Evolutionary conservation across 2,113 vertebrate genomes (phyloP), one percentile per base, ranked within the genome.

Genomic region (Gulo gulo): DNA sequence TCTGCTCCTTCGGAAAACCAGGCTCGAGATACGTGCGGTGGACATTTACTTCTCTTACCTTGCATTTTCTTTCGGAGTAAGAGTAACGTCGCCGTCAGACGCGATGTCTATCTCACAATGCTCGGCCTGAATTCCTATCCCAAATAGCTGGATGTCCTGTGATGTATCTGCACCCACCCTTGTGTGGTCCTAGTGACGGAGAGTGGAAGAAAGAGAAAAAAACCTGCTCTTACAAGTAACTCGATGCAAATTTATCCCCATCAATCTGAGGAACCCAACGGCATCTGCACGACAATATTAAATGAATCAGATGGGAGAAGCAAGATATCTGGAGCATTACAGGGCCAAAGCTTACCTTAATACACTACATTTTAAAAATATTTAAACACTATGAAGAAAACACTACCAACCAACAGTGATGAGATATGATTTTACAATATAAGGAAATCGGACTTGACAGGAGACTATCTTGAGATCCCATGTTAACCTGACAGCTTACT

Each of bases 121-220:
- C 96, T 99, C 99, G 9, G 99, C 98, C 95, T 99, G 99, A 97
- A 99, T 99, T 55, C 99, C 99, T 96, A 99, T 99, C 21, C 99
- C 99, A 82, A 99, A 99, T 87, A 99, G 99, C 98, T 99, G 99
- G 98, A 99, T 99, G 98, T 99, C 99, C 98, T 99, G 99, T 97
- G 99, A 99, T 1, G 99, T 99, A 98, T 99, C 99, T 20, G 99
- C 99, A 39, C 99, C 99, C 96, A 99, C 99, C 96, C 99, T 99
- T 0, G 99, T 99, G 97, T 99, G 99, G 97, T 99, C 99, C 99
- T 99, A 93, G 57, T 96, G 97, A 98, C 0, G 98, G 94, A 85
- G 39, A 63, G 93, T 87, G 82, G 69, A 91, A 91, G 96, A 92
- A 21, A 76, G 7, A 42, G 80, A 63, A 90, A 52, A 52, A 92